Base-by-base conservation (phyloP, 2,888 invertebrate species). In the Criorhina ranunculi region DNA sequence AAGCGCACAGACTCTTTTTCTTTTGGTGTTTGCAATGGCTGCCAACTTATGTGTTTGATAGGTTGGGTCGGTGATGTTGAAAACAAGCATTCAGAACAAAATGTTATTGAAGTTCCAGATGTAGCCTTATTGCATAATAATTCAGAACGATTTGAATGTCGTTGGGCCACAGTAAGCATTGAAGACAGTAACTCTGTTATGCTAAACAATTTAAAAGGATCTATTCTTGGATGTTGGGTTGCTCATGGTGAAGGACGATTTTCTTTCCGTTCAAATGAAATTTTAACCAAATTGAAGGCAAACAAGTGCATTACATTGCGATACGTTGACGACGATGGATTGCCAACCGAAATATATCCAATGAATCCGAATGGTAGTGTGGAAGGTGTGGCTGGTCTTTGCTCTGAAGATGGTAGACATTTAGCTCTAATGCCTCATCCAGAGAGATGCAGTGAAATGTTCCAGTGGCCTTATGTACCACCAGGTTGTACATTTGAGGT, bases 401-500 rank as follows among this genome's bases (percentile, higher is more conserved):
- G 98, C 88, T 99, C 99, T 0, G 89, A 91, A 0, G 96, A 99
- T 92, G 99, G 99, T 0, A 95, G 99, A 4, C 99, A 99, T 92
- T 93, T 99, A 88, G 99, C 98, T 0, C 94, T 99, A 94, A 99
- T 99, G 99, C 99, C 99, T 2, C 99, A 99, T 93, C 99, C 99
- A 0, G 99, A 99, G 92, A 94, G 99, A 83, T 97, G 97, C 90
- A 95, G 96, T 80, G 93, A 96, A 88, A 94, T 95, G 87, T 98
- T 97, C 96, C 98, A 99, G 92, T 97, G 98, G 95, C 95, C 98
- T 0, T 95, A 95, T 90, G 91, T 93, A 87, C 94, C 94, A 6
- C 90, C 92, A 6, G 91, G 91, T 69, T 93, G 94, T 90, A 88
- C 89, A 29, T 92, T 93, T 80, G 92, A 93, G 77, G 94, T 94